Conservation (phyloP, 2,113 vertebrate genomes). For the Cyprinodon tularosa region DNA sequence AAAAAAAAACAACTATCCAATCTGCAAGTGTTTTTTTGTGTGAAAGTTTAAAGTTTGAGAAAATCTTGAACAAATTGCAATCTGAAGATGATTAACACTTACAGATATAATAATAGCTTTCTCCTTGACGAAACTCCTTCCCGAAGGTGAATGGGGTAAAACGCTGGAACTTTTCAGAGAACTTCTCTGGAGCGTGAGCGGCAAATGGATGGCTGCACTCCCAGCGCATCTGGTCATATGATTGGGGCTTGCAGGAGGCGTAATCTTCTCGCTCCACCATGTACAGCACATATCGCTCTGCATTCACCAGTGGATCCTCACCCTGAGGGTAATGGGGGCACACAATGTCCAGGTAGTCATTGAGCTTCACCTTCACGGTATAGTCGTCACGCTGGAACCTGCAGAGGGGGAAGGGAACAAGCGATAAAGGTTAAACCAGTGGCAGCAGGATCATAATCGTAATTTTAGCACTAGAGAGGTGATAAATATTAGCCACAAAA, state of each 20-base stretch:
- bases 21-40: neutral
- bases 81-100: constrained; percentile 69
- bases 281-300: constrained; percentile 91
- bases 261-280: constrained; percentile 90
- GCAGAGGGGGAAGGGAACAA: neutral
- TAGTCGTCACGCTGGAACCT: constrained; percentile 86
- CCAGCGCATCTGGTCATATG: constrained; percentile 93
- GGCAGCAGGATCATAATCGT: constrained; percentile 43
- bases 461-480: constrained; percentile 33
- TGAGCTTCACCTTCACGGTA: constrained; percentile 84
- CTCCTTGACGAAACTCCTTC: constrained; percentile 92
- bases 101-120: constrained; percentile 98
- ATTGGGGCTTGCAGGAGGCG: constrained; percentile 83
- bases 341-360: constrained; percentile 95
- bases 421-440: constrained; percentile 34
- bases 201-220: constrained; percentile 88
- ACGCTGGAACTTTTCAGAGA: constrained; percentile 94
- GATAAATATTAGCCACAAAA: constrained; percentile 65
- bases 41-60: too few species aligned
- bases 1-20: neutral
- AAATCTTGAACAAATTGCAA: neutral
- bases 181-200: constrained; percentile 88
- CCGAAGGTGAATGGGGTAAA: constrained; percentile 93
- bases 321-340: constrained; percentile 92
- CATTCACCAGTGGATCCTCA: constrained; percentile 71